A percentile compares a stretch with the other conserved stretches of the same genome.
Evolutionary conservation across 2,113 vertebrate genomes (phyloP).

Genomic region (Myrmecobius fasciatus): DNA sequence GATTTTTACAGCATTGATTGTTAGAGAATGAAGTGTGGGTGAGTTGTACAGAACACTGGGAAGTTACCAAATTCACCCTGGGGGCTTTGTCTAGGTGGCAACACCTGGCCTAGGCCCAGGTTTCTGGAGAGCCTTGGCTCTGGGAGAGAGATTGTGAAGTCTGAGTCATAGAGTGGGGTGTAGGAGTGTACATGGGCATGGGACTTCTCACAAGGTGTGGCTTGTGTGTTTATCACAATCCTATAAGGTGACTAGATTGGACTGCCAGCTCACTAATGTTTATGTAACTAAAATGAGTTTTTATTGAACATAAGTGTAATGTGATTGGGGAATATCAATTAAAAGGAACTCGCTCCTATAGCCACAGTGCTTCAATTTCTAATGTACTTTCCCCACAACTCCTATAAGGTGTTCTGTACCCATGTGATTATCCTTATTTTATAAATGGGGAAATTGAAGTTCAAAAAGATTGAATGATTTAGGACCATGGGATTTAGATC

Average conservation of each 20-base stretch:
- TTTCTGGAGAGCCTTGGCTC: neutral
- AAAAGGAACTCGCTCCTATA: neutral
- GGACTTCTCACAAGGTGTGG: neutral
- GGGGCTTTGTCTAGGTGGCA: neutral
- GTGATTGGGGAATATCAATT: neutral
- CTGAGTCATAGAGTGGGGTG: neutral
- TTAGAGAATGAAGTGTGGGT: neutral
- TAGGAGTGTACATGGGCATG: neutral
- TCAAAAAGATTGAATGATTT: neutral
- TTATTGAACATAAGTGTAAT: neutral
- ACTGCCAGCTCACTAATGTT: neutral
- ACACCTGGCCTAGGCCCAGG: neutral
- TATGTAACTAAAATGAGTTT: neutral
- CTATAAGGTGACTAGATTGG: neutral
- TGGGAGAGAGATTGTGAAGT: neutral
- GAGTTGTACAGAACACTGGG: neutral
- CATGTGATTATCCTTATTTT: neutral
- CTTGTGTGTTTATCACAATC: neutral
- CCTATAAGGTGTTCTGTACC: neutral
- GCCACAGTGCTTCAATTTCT: neutral
- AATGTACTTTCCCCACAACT: neutral
- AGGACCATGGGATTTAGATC: neutral
- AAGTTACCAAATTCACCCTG: neutral
- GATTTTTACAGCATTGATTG: neutral
- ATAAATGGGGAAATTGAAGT: neutral